These are phyloP conservation scores for Synanthedon vespiformis DNA, from an alignment of 2,888 invertebrate species.

Conservation along the genomic window DNA sequence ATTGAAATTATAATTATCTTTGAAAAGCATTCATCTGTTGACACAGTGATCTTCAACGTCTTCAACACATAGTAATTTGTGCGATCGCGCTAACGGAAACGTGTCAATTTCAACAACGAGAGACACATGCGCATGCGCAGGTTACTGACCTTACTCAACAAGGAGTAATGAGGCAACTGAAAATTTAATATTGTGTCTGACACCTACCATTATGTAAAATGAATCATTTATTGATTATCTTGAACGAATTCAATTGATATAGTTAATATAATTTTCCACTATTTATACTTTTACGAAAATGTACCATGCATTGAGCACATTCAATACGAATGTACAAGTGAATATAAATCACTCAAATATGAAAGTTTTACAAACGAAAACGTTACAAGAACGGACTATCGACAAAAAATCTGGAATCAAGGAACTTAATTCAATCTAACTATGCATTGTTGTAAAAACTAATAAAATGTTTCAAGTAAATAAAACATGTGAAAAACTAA, in stretches of 20 bases:
- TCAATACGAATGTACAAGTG: too few relatives aligned
- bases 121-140: slow-evolving; percentile 24
- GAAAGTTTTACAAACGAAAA: too few relatives aligned
- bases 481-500: not conserved
- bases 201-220: not conserved
- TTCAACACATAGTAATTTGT: not conserved
- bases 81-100: slow-evolving; percentile 4
- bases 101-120: slow-evolving; percentile 36
- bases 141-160: slow-evolving; percentile 16
- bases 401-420: too few relatives aligned
- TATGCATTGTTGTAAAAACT: not conserved
- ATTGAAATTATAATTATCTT: too few relatives aligned
- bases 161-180: not conserved
- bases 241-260: too few relatives aligned
- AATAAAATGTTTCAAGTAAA: not conserved
- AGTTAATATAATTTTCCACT: too few relatives aligned
- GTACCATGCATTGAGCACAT: too few relatives aligned
- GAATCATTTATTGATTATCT: not conserved
- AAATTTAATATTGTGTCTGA: too few relatives aligned
- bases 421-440: too few relatives aligned
- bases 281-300: too few relatives aligned
- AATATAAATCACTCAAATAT: too few relatives aligned
- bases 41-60: not conserved
- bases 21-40: not conserved
- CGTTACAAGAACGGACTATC: too few relatives aligned